phyloP scores from a whole-genome alignment of 2,797 vertebrate genomes.

The Rachycentron canadum region DNA sequence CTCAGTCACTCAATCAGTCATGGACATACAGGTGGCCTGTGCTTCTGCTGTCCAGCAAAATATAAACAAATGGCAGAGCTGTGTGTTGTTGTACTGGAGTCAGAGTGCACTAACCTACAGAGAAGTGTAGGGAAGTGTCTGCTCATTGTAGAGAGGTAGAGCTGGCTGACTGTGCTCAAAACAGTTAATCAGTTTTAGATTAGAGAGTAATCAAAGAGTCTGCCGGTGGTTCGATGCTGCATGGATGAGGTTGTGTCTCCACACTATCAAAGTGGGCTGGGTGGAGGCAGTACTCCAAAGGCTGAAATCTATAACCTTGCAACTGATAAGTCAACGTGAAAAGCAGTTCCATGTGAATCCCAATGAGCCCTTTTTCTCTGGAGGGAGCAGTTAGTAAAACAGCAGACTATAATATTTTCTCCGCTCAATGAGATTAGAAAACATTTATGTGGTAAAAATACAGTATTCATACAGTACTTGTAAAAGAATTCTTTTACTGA shows the following conservation, averaged over 20 bases:
- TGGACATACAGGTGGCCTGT: not conserved
- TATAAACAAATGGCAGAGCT: constrained; percentile 23
- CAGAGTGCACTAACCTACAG: constrained; percentile 26
- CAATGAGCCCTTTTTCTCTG: constrained; percentile 41
- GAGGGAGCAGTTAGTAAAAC: constrained; percentile 24
- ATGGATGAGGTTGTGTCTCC: constrained; percentile 59
- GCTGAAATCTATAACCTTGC: constrained; percentile 66
- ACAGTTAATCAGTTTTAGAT: constrained; percentile 67
- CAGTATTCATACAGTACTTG: not conserved
- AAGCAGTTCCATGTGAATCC: constrained; percentile 37
- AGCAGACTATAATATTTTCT: constrained; percentile 16
- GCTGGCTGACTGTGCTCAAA: constrained; percentile 51
- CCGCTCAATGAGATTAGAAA: constrained; percentile 24
- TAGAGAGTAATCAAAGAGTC: constrained; percentile 65
- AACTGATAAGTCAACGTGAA: constrained; percentile 56
- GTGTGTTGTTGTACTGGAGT: constrained; percentile 39
- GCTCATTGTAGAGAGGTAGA: constrained; percentile 37
- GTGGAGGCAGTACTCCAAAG: constrained; percentile 52
- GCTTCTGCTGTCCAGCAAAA: not conserved
- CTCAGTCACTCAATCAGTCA: not conserved
- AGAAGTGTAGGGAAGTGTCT: constrained; percentile 32
- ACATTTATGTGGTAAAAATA: not conserved
- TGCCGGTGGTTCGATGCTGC: constrained; percentile 48
- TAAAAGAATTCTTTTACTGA: not conserved
- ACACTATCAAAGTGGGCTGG: constrained; percentile 38